Evolutionary conservation across 2,888 invertebrate genomes (phyloP), one percentile per base, ranked within the genome.

Genomic region (Phengaris alcon): DNA sequence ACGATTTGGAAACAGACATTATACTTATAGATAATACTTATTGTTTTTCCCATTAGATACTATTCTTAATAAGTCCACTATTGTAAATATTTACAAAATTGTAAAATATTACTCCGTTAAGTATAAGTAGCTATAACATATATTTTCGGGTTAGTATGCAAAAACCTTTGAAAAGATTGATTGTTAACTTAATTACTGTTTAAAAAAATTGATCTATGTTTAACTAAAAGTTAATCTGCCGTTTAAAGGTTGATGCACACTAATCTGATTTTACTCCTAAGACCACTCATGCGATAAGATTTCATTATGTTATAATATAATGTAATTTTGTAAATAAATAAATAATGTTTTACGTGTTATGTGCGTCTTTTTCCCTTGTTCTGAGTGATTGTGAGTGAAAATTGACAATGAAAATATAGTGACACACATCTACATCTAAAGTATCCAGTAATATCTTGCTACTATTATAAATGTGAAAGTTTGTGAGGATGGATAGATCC

Each of bases 251-350:
- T 35, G 6, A 6, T 35, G 35, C 64, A 64, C 35, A 44, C 13
- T 64, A 12, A 44, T 64, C 44, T 44, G 6, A 64, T 35, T 44
- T 44, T 64, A 64, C 35, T 35, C 35, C 12, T 64, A 64, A 64
- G 64, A 64, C 64, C 64, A 59, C 22, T 59, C 64, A 64, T 64
- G 35, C 35, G 44, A 64, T 64, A 64, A 69, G 68, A 54, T 68
- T 69, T 75, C 69, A 12, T 69, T 69, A 55, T 64, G 64, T 51
- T 51, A 59, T 57, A 68, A 69, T 52, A 55, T 68, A 44, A 54
- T 75, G 69, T 88, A 87, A 85, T 84, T 88, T 88, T 91, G 88
- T 89, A 90, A 91, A 91, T 91, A 91, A 91, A 90, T 88, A 91
- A 91, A 90, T 88, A 89, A 87, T 86, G 87, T 88, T 89, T 89